Conservation (phyloP, 2,113 vertebrate genomes). For the Xerus inauris region DNA sequence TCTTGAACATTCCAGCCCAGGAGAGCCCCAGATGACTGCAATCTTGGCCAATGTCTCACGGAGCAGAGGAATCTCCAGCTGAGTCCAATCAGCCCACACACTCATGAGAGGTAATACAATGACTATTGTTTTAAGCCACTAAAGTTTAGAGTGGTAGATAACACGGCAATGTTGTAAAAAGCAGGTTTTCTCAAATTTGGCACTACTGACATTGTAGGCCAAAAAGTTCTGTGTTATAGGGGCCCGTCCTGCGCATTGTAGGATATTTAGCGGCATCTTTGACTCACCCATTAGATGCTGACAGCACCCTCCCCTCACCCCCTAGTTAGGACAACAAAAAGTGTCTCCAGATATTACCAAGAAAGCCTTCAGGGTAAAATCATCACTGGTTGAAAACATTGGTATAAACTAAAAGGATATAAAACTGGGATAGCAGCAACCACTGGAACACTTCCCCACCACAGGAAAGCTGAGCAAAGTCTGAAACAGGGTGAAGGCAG, state of each 20-base stretch:
- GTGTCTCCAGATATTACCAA: not conserved
- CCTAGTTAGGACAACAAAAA: not conserved
- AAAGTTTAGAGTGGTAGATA: not conserved
- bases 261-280: not conserved
- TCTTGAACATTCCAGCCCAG: not conserved
- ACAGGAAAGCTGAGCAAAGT: not conserved
- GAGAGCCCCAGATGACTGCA: not conserved
- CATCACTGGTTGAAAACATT: not conserved
- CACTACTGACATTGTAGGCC: not conserved
- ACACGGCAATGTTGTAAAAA: not conserved
- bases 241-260: not conserved
- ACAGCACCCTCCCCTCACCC: not conserved
- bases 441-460: not conserved
- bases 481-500: not conserved
- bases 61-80: not conserved
- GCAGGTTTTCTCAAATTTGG: not conserved
- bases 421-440: not conserved
- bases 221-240: not conserved
- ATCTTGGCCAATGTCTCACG: not conserved
- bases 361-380: not conserved
- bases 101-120: not conserved
- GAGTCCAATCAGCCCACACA: not conserved
- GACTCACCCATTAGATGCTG: not conserved
- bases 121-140: not conserved
- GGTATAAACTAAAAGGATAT: not conserved